These are phyloP conservation scores for Ophioninae sp. DNA, from an alignment of 2,888 invertebrate species.

Conservation along the genomic window DNA sequence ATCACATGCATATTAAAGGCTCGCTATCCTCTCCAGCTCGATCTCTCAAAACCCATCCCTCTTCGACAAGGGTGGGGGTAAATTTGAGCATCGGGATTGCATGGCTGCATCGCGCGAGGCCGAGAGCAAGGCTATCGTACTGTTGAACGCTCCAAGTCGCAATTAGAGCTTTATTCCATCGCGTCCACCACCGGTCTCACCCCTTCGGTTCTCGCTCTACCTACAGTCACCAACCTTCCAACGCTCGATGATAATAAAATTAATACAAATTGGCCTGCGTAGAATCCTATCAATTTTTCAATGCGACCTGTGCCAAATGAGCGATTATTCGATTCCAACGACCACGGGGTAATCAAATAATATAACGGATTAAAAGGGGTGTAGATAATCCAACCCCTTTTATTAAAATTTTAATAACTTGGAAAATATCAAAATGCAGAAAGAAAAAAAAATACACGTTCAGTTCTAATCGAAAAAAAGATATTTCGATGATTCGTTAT, in stretches of 20 bases:
- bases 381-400: neutral
- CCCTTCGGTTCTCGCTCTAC: neutral
- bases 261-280: conserved; percentile 46
- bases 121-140: conserved; percentile 19
- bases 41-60: neutral
- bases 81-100: conserved; percentile 33
- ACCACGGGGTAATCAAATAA: conserved; percentile 14
- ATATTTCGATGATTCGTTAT: too few species aligned
- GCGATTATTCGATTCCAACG: conserved; percentile 3
- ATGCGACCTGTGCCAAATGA: conserved; percentile 5
- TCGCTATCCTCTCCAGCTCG: conserved; percentile 7
- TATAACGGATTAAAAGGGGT: neutral
- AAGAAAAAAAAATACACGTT: too few species aligned
- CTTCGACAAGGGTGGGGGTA: conserved; percentile 3
- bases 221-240: neutral
- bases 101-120: conserved; percentile 26
- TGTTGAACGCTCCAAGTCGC: conserved; percentile 37
- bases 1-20: conserved; percentile 49
- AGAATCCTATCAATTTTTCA: conserved; percentile 30
- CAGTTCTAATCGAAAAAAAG: too few species aligned
- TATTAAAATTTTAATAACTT: too few species aligned
- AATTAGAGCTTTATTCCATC: conserved; percentile 30
- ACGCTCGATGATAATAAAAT: conserved; percentile 20
- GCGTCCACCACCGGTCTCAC: neutral
- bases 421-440: too few species aligned